A percentile compares a stretch with the other conserved stretches of the same genome.
These are phyloP conservation scores for Apis dorsata DNA, from an alignment of 1,140 invertebrate species.

Conservation along the genomic window DNA sequence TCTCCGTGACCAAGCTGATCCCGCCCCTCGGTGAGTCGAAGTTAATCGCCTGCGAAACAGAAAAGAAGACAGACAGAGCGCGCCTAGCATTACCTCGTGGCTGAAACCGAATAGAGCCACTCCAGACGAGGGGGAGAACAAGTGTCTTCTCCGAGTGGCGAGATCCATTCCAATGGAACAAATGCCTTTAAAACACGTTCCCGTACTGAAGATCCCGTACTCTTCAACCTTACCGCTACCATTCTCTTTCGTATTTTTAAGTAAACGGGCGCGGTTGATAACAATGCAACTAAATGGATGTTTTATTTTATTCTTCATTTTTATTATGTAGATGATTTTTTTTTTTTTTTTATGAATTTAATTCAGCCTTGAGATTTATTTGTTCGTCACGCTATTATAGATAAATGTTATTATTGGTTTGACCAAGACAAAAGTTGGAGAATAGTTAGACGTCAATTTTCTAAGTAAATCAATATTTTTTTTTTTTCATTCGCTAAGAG, in stretches of 20 bases:
- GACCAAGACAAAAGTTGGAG: too few species aligned
- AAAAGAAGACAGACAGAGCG: constrained; percentile 37
- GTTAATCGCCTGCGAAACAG: constrained; percentile 84
- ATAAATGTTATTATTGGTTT: too few species aligned
- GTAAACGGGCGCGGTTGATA: not conserved
- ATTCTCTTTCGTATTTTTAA: not conserved
- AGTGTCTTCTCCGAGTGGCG: constrained; percentile 32
- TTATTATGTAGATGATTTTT: too few species aligned
- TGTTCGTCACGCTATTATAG: too few species aligned
- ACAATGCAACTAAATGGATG: too few species aligned
- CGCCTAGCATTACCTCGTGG: constrained; percentile 40
- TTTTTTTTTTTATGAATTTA: too few species aligned
- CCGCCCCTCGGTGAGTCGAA: constrained; percentile 89
- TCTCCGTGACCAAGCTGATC: constrained; percentile 90
- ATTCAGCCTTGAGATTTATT: too few species aligned
- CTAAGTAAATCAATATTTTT: too few species aligned
- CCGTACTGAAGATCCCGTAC: not conserved
- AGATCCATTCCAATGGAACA: constrained; percentile 38
- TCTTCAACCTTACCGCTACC: not conserved
- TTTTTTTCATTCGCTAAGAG: too few species aligned
- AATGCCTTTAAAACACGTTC: constrained; percentile 47
- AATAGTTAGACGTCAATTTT: too few species aligned
- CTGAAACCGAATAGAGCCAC: constrained; percentile 42
- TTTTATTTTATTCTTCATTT: too few species aligned
- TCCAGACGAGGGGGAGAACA: constrained; percentile 30